These are phyloP conservation scores for Tapirus indicus DNA, from an alignment of 2,797 vertebrate species.

Conservation along the genomic window DNA sequence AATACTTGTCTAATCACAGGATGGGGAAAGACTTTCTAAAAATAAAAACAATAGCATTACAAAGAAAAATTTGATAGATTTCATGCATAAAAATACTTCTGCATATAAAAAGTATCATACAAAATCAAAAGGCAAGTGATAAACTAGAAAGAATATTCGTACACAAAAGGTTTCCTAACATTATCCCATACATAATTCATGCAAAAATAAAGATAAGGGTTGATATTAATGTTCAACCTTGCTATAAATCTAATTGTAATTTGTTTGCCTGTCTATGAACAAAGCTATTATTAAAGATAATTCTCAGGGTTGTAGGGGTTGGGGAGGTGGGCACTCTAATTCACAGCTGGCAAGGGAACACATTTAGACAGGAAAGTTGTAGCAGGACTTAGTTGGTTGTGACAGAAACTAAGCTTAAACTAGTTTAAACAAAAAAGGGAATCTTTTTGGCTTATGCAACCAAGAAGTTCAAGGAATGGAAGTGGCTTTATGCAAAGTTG, in stretches of 20 bases:
- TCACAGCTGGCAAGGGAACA: background rate
- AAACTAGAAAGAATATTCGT: constrained; percentile 12
- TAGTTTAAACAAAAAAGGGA: constrained; percentile 7
- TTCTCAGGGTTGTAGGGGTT: background rate
- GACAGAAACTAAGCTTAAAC: background rate
- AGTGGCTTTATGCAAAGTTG: background rate
- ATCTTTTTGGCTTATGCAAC: background rate
- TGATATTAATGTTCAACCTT: background rate
- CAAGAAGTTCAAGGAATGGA: background rate
- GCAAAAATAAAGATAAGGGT: background rate
- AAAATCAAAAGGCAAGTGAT: constrained; percentile 41
- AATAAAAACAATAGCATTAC: background rate
- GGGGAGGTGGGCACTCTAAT: background rate
- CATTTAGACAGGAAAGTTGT: background rate
- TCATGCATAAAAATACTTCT: constrained; percentile 51
- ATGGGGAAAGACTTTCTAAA: background rate
- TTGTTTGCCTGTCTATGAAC: constrained; percentile 13
- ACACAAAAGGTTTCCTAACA: constrained; percentile 33
- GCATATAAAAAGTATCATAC: background rate
- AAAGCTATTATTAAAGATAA: background rate
- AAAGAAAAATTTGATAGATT: constrained; percentile 35
- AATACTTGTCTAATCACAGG: background rate
- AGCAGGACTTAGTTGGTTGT: background rate
- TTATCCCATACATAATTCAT: background rate
- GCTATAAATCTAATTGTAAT: background rate